These are phyloP conservation scores for Phaethon lepturus DNA, from an alignment of 2,113 vertebrate species.

Conservation along the genomic window DNA sequence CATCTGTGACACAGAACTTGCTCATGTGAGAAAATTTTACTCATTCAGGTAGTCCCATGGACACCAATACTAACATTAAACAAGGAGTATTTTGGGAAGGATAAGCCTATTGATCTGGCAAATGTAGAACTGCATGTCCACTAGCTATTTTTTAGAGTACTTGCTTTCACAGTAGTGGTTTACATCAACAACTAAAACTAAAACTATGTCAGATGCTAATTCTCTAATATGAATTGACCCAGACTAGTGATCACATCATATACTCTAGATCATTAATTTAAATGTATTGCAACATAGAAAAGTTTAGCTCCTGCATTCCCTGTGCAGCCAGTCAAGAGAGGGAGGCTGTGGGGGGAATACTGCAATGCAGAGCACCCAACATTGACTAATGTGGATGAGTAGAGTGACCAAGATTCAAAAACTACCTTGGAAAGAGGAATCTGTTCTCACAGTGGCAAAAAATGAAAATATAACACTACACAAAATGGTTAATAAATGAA, in stretches of 20 bases:
- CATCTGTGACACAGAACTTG: not conserved
- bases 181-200: not conserved
- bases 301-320: not conserved
- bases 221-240: not conserved
- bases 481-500: not conserved
- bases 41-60: not conserved
- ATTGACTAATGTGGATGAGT: not conserved
- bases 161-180: not conserved
- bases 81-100: not conserved
- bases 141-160: not conserved
- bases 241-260: not conserved
- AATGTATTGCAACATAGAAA: not conserved
- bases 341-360: not conserved
- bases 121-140: not conserved
- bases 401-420: not conserved
- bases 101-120: not conserved
- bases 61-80: not conserved
- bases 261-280: not conserved
- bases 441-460: not conserved
- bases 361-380: not conserved
- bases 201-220: not conserved
- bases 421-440: not conserved
- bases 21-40: not conserved
- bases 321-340: not conserved
- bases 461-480: not conserved